A percentile compares a stretch with the other conserved stretches of the same genome.
Evolutionary conservation across 2,888 invertebrate genomes (phyloP).

Genomic region (Hypomecis atomaria): DNA sequence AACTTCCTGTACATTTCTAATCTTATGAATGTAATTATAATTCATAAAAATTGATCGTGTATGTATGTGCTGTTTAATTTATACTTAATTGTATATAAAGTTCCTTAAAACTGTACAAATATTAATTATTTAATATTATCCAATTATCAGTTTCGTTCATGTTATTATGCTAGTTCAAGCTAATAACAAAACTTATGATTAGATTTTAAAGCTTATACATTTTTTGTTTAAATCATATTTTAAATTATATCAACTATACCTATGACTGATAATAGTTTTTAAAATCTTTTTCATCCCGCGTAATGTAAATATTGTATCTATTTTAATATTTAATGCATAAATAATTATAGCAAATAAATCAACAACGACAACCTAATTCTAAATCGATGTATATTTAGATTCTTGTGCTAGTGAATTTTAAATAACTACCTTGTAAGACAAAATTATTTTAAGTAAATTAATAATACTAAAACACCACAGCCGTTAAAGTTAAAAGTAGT

Average conservation of each 20-base stretch:
- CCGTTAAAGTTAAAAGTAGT: conserved; percentile 58
- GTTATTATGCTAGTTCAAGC: conserved; percentile 38
- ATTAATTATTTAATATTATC: conserved; percentile 22
- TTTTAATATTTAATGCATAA: conserved; percentile 48
- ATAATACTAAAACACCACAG: conserved; percentile 73
- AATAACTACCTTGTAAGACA: conserved; percentile 45
- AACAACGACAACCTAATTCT: conserved; percentile 84
- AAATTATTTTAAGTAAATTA: conserved; percentile 56
- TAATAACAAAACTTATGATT: conserved; percentile 48
- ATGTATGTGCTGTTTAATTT: conserved; percentile 41
- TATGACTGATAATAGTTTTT: conserved; percentile 78
- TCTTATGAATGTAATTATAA: conserved; percentile 72
- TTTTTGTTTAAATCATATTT: conserved; percentile 39
- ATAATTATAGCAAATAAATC: conserved; percentile 60
- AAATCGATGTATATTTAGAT: conserved; percentile 75
- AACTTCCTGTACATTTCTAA: conserved; percentile 72
- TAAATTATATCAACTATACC: conserved; percentile 56
- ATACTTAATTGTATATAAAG: conserved; percentile 41
- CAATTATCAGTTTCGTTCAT: conserved; percentile 17
- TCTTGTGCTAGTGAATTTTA: conserved; percentile 48
- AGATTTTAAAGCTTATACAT: conserved; percentile 40
- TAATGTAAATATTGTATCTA: conserved; percentile 60
- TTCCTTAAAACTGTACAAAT: conserved; percentile 44
- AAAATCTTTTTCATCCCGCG: conserved; percentile 60
- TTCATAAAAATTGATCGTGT: conserved; percentile 49